Base-by-base conservation (phyloP, 2,113 vertebrate genomes). In the Probosciger aterrimus region DNA sequence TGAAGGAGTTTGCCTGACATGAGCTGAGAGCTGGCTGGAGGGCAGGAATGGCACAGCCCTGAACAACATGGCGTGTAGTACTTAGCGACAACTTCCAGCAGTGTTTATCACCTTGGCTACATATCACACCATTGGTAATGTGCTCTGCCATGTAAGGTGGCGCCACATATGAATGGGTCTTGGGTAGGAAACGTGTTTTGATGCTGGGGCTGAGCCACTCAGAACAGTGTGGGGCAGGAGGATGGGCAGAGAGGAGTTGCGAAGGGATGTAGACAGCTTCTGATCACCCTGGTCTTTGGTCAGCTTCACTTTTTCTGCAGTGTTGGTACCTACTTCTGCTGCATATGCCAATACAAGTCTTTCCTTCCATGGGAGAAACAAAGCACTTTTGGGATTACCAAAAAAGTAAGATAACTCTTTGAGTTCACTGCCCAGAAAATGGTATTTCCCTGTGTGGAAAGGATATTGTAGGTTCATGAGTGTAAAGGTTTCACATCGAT, bases 71-170 rank as follows among this genome's bases (percentile, higher is more conserved):
- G 20, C 23, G 13, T 3, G 4, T 43, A 25, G 41, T 12, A 11
- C n/a, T n/a, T 17, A 59, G 41, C 14, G 59, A 19, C 2, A 2
- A 11, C 28, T 39, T n/a, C 41, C 63, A 86, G 35, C 33, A 43
- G 7, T 23, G 30, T 46, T 76, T 55, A 18, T 69, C 31, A n/a
- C 31, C 41, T 63, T 49, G 47, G 52, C 52, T 71, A 18, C 1
- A 0, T 28, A 5, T 18, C 41, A n/a, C 30, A 14, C 6, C 11
- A 0, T 19, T 18, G 47, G 14, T 22, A 19, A 31, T 2, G 23
- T 31, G 43, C 64, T 55, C 43, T 68, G 84, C 52, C 30, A 8
- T 2, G 12, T 1, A 8, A 19, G 35, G 20, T 37, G 4, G 0
- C 53, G 43, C 14, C 1, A 3, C 39, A 7, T 19, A 46, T 0